Conservation (phyloP, 2,797 vertebrate species). For the Epinephelus awoara region DNA sequence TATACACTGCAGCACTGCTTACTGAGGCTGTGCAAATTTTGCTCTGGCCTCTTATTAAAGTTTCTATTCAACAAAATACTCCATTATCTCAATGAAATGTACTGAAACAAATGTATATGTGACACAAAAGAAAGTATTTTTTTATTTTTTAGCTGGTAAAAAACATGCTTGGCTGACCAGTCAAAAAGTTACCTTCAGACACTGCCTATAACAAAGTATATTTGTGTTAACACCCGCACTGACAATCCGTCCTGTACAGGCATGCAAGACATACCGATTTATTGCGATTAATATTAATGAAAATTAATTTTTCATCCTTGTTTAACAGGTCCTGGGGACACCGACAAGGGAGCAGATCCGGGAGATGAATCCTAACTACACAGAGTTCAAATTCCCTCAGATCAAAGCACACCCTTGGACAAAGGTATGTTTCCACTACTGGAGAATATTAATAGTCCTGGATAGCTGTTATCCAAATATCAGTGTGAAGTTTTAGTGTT, state of each 20-base stretch:
- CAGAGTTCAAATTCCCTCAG: slow-evolving; percentile 97
- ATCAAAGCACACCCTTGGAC: slow-evolving; percentile 98
- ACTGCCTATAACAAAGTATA: no score
- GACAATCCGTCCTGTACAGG: background rate
- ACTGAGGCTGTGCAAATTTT: no score
- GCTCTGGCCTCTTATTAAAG: no score
- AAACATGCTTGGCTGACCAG: no score
- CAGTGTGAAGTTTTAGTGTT: background rate
- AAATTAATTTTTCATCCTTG: slow-evolving; percentile 1
- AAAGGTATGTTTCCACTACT: slow-evolving; percentile 83
- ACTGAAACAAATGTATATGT: no score
- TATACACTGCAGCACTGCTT: no score
- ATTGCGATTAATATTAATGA: slow-evolving; percentile 1
- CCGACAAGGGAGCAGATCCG: slow-evolving; percentile 96
- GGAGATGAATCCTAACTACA: slow-evolving; percentile 98
- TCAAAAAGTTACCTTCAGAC: no score
- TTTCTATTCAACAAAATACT: no score
- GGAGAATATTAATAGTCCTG: background rate
- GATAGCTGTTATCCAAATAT: background rate
- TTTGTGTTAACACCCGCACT: background rate
- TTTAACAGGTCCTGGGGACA: slow-evolving; percentile 92
- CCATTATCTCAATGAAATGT: no score
- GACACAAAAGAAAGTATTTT: no score
- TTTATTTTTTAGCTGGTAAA: no score
- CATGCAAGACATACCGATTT: background rate